These are phyloP conservation scores for Lynx canadensis DNA, from an alignment of 2,113 vertebrate species.

Conservation along the genomic window DNA sequence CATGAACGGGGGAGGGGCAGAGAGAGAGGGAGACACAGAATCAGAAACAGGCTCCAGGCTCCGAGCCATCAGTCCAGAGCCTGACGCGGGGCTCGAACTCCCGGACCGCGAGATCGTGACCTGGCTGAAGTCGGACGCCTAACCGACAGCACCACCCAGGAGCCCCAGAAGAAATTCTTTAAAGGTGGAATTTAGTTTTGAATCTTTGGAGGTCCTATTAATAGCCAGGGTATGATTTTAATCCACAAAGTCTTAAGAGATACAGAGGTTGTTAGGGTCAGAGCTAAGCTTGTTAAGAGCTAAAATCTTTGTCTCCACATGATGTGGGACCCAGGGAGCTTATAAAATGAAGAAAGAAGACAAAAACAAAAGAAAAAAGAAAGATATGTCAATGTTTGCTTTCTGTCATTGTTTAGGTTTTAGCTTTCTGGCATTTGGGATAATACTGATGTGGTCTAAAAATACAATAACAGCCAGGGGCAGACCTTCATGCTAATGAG, in stretches of 20 bases:
- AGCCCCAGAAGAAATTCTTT: slow-evolving; percentile 27
- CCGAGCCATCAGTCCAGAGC: too few relatives aligned
- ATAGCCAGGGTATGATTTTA: neutral
- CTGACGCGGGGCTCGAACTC: too few relatives aligned
- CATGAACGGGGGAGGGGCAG: too few relatives aligned
- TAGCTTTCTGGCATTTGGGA: slow-evolving; percentile 37
- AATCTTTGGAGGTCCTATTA: neutral
- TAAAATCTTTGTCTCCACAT: neutral
- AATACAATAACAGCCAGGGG: neutral
- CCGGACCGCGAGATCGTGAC: too few relatives aligned
- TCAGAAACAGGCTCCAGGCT: too few relatives aligned
- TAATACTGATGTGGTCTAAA: slow-evolving; percentile 35
- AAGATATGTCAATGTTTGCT: neutral
- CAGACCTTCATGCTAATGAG: slow-evolving; percentile 47
- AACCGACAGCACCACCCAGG: too few relatives aligned
- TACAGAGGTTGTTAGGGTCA: neutral
- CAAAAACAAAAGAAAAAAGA: neutral
- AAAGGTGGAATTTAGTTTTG: neutral
- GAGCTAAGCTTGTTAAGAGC: neutral
- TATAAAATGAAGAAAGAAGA: neutral
- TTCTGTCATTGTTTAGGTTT: neutral
- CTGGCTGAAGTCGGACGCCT: too few relatives aligned
- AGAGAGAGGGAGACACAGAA: too few relatives aligned
- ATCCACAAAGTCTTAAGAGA: neutral
- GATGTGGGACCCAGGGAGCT: neutral